phyloP scores from a whole-genome alignment of 2,113 vertebrate genomes.

The Ranitomeya imitator region DNA sequence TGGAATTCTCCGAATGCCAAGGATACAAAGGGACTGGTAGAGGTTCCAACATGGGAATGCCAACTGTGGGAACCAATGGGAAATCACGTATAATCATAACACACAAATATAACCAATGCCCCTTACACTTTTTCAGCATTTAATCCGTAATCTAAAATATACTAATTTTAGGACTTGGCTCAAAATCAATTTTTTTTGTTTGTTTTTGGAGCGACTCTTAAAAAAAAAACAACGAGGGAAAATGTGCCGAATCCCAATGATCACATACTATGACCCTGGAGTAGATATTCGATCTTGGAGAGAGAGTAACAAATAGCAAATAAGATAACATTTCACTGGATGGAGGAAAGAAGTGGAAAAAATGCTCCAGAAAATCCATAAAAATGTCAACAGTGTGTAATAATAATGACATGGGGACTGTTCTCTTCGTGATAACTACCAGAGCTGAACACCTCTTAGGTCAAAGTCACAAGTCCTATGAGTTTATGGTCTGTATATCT shows the following conservation, averaged over 20 bases:
- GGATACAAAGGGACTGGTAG: background rate
- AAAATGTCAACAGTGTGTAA: background rate
- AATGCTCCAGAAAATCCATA: background rate
- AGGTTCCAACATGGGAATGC: background rate
- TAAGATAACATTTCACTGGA: background rate
- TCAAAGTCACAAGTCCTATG: background rate
- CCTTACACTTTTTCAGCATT: background rate
- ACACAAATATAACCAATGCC: background rate
- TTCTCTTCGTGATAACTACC: slow-evolving; percentile 2
- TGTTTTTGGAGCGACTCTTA: too few species aligned
- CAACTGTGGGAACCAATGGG: background rate
- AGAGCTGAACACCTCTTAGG: background rate
- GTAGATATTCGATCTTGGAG: background rate
- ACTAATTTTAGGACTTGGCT: background rate
- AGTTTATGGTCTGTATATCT: background rate
- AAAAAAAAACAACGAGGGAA: too few species aligned
- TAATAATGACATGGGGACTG: background rate
- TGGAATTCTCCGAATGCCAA: background rate
- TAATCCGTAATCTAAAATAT: background rate
- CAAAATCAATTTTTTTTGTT: background rate
- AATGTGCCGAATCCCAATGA: background rate
- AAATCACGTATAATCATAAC: background rate
- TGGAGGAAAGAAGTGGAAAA: background rate
- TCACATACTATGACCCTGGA: background rate
- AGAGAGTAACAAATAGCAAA: background rate